These are phyloP conservation scores for Hypercompe scribonia DNA, from an alignment of 2,888 invertebrate genomes.

Conservation along the genomic window DNA sequence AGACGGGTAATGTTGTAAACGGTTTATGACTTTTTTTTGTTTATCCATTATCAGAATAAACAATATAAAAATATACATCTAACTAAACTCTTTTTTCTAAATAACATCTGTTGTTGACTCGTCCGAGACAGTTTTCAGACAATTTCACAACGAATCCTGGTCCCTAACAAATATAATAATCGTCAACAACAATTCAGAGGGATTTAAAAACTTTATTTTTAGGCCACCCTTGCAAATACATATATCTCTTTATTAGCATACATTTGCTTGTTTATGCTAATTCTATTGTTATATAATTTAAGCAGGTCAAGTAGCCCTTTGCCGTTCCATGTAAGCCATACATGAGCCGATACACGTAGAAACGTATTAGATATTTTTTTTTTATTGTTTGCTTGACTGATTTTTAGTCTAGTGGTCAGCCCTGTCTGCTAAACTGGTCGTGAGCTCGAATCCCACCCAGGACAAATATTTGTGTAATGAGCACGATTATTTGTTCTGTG, in stretches of 20 bases:
- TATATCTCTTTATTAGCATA: not conserved
- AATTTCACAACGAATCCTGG: constrained; percentile 6
- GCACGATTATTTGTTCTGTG: too few relatives aligned
- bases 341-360: not conserved
- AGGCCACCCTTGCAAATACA: not conserved
- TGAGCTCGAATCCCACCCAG: too few relatives aligned
- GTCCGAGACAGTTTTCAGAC: constrained; percentile 2
- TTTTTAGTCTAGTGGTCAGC: too few relatives aligned
- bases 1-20: too few relatives aligned
- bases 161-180: constrained; percentile 23
- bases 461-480: too few relatives aligned
- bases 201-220: not conserved
- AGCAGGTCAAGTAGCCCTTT: not conserved
- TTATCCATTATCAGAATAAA: too few relatives aligned
- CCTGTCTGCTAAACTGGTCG: too few relatives aligned
- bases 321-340: not conserved
- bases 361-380: too few relatives aligned
- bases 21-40: too few relatives aligned
- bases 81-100: too few relatives aligned
- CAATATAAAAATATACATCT: too few relatives aligned
- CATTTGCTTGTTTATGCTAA: not conserved
- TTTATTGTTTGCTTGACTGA: too few relatives aligned
- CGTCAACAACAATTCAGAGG: constrained; percentile 3
- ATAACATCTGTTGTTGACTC: not conserved
- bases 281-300: not conserved